Conservation (phyloP, 1,140 invertebrate species). For the Nephila pilipes region DNA sequence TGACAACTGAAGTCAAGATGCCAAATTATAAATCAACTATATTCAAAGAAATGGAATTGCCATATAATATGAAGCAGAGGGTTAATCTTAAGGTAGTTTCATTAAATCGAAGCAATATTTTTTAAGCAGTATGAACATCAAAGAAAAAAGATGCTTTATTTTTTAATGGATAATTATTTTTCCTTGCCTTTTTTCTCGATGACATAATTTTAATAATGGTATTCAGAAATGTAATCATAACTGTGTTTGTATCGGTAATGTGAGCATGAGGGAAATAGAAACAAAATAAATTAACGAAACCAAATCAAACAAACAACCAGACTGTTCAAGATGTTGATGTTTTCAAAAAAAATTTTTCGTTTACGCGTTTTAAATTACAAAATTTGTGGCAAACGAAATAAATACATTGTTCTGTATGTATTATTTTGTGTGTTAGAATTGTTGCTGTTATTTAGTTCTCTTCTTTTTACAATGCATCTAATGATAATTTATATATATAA, state of each 20-base stretch:
- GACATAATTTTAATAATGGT: not conserved
- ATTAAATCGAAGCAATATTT: too few relatives aligned
- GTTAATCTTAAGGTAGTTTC: too few relatives aligned
- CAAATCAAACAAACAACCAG: too few relatives aligned
- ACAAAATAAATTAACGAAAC: too few relatives aligned
- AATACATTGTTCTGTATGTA: constrained; percentile 72
- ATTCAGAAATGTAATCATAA: not conserved
- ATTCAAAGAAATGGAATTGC: too few relatives aligned
- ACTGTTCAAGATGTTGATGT: constrained; percentile 25
- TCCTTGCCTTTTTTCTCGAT: not conserved
- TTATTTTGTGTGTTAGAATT: too few relatives aligned
- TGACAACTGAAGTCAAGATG: constrained; percentile 43
- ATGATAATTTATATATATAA: too few relatives aligned
- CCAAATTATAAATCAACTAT: not conserved
- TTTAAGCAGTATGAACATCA: too few relatives aligned
- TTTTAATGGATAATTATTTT: not conserved
- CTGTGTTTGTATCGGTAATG: not conserved
- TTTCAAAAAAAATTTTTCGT: constrained; percentile 11
- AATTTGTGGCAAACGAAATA: constrained; percentile 55
- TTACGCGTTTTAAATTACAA: constrained; percentile 47
- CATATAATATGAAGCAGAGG: too few relatives aligned
- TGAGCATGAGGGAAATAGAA: not conserved
- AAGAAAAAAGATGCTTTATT: too few relatives aligned
- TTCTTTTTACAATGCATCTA: too few relatives aligned
- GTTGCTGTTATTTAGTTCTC: too few relatives aligned